Conservation (phyloP, 2,888 invertebrate species). For the Metellina segmentata region DNA sequence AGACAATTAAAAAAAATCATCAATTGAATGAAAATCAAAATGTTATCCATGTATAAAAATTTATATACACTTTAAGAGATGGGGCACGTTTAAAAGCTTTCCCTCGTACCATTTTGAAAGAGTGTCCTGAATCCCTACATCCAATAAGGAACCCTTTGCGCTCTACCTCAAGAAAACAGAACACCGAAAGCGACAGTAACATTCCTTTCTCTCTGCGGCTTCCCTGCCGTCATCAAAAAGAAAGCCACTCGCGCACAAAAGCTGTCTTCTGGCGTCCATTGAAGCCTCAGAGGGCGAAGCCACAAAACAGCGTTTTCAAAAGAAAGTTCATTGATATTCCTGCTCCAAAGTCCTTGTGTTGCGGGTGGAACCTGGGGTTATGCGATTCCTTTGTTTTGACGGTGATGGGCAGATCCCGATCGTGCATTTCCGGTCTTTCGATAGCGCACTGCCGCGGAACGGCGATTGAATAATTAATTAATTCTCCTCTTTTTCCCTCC, state of each 20-base stretch:
- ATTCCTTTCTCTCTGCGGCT: background rate
- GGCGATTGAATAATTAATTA: slow-evolving; percentile 63
- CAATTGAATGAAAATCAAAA: no score
- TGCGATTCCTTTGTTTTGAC: slow-evolving; percentile 56
- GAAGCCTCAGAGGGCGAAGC: slow-evolving; percentile 33
- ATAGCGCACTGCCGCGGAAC: slow-evolving; percentile 59
- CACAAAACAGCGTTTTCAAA: slow-evolving; percentile 29
- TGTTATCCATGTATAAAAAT: no score
- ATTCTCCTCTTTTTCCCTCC: background rate
- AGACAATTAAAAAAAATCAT: no score
- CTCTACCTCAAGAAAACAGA: no score
- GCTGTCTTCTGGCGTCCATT: background rate
- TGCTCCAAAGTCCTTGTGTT: slow-evolving; percentile 22
- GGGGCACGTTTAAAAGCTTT: no score
- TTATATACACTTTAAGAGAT: no score
- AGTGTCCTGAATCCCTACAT: no score
- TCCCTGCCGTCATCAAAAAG: background rate
- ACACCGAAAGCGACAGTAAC: background rate
- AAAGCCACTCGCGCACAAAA: background rate
- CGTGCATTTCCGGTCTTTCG: slow-evolving; percentile 67
- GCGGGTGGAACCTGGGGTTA: slow-evolving; percentile 42
- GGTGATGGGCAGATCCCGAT: slow-evolving; percentile 40
- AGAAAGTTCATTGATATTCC: slow-evolving; percentile 71
- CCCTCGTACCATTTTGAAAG: no score
- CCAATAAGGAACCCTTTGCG: no score